phyloP scores from a whole-genome alignment of 2,888 invertebrate species.

The Ischnus inquisitorius region DNA sequence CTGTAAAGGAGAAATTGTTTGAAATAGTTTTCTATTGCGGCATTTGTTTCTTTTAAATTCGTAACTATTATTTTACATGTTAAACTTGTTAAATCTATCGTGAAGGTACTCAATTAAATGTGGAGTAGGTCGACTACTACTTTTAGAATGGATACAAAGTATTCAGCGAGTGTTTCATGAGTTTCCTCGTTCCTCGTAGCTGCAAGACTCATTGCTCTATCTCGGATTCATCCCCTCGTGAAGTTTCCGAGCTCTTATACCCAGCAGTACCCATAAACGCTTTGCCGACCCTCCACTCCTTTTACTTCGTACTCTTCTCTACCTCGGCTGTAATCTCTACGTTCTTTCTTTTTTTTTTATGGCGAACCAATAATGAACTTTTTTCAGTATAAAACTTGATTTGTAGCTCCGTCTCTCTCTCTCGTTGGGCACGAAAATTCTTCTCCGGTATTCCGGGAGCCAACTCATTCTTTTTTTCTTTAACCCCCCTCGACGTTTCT shows the following conservation, averaged over 20 bases:
- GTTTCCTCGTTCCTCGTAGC: slow-evolving; percentile 46
- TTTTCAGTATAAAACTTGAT: slow-evolving; percentile 84
- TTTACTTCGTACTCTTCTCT: slow-evolving; percentile 56
- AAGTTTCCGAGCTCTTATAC: slow-evolving; percentile 53
- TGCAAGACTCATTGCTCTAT: slow-evolving; percentile 61
- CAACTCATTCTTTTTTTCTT: slow-evolving; percentile 59
- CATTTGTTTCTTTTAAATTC: too few species aligned
- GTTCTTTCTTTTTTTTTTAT: slow-evolving; percentile 80
- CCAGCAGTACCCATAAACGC: slow-evolving; percentile 65
- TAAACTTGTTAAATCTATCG: not conserved
- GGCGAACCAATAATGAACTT: slow-evolving; percentile 85
- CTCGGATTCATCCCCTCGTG: slow-evolving; percentile 61
- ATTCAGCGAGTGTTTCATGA: slow-evolving; percentile 30
- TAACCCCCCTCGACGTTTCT: slow-evolving; percentile 53
- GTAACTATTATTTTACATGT: too few species aligned
- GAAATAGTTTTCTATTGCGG: too few species aligned
- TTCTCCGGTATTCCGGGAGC: slow-evolving; percentile 56
- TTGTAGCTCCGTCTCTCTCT: slow-evolving; percentile 80
- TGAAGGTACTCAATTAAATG: not conserved
- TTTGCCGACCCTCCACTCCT: slow-evolving; percentile 43
- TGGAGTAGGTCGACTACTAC: slow-evolving; percentile 1
- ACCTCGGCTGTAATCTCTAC: slow-evolving; percentile 73
- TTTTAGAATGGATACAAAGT: slow-evolving; percentile 51
- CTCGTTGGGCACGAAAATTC: slow-evolving; percentile 67
- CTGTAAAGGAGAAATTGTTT: too few species aligned